These are phyloP conservation scores for Dilophus febrilis DNA, from an alignment of 2,888 invertebrate species.

Conservation along the genomic window DNA sequence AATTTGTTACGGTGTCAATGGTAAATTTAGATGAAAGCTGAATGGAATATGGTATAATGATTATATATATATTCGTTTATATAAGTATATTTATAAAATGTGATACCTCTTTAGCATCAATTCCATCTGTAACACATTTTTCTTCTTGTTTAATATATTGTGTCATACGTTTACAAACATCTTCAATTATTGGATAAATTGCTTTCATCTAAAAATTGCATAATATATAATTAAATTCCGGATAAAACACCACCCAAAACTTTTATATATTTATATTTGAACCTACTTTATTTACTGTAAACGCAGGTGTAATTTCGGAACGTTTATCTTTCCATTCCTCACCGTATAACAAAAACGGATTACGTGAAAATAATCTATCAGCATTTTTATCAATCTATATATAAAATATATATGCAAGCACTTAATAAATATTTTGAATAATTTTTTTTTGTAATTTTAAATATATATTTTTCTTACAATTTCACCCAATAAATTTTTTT, in stretches of 20 bases:
- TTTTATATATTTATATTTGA: no score
- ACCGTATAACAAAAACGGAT: constrained; percentile 32
- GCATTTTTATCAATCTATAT: neutral
- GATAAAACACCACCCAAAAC: constrained; percentile 1
- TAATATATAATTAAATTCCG: no score
- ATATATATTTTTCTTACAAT: no score
- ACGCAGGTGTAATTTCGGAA: constrained; percentile 31
- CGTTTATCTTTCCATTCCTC: constrained; percentile 33
- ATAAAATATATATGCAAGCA: neutral
- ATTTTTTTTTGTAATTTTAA: no score
- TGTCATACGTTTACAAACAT: neutral
- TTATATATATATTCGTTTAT: no score
- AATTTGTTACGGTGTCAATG: constrained; percentile 17
- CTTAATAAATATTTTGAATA: no score
- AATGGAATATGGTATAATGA: no score
- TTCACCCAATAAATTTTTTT: constrained; percentile 14
- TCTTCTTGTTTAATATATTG: neutral
- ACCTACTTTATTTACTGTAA: constrained; percentile 31
- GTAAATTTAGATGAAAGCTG: constrained; percentile 5
- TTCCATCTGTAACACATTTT: neutral
- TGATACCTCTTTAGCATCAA: neutral
- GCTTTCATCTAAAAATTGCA: neutral
- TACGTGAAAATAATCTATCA: constrained; percentile 14
- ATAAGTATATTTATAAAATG: no score
- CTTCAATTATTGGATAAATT: neutral